Conservation (phyloP, 2,113 vertebrate genomes). For the Bathybates hornii region DNA sequence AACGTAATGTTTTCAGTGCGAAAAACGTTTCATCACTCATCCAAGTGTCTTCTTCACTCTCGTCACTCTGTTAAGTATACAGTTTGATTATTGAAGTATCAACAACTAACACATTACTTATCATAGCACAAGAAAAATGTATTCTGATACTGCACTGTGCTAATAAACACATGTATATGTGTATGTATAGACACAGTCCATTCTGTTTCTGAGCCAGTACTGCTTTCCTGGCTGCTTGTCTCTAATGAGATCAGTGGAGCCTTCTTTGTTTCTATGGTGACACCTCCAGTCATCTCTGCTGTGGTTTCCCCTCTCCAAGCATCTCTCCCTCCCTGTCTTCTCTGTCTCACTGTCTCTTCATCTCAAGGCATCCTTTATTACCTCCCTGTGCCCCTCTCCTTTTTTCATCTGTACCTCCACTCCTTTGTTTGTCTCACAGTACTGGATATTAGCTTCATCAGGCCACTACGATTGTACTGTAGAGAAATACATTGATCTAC, state of each 20-base stretch:
- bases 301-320: neutral
- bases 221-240: conserved; percentile 21
- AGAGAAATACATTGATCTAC: neutral
- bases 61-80: neutral
- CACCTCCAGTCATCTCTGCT: conserved; percentile 27
- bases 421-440: neutral
- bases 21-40: neutral
- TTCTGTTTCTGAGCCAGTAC: neutral
- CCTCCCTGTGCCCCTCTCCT: neutral
- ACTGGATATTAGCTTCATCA: neutral
- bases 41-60: neutral
- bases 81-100: neutral
- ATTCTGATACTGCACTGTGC: neutral
- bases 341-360: neutral
- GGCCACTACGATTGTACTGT: neutral
- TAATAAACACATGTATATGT: neutral
- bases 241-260: conserved; percentile 55
- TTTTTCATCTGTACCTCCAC: neutral
- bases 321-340: neutral
- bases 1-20: neutral
- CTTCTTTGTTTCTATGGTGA: conserved; percentile 80
- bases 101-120: neutral
- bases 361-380: neutral
- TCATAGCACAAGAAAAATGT: neutral
- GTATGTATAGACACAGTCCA: neutral